Base-by-base conservation (phyloP, 2,113 vertebrate species). In the Oriolus oriolus region DNA sequence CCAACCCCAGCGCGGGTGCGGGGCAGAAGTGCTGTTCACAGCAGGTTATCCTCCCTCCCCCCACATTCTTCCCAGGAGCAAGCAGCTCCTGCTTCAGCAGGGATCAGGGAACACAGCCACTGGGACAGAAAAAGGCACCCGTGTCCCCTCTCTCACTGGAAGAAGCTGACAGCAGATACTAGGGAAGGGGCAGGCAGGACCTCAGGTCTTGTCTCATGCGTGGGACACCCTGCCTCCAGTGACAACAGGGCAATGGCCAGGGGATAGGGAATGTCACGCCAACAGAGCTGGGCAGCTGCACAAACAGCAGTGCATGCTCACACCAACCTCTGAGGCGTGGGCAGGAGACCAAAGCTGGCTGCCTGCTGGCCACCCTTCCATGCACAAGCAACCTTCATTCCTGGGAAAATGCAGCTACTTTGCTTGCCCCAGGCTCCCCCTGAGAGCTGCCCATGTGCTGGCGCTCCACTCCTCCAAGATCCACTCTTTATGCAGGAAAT, bases 11-110 rank as follows among this genome's bases (percentile, higher is more conserved):
- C 6, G 7, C 37, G 74, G 79, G 82, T 89, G 54, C 5, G 0
- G 75, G 88, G 44, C 82, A 92, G 77, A 85, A 96, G 16, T 81
- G 82, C 91, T 87, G 77, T 23, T 89, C 20, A 4, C 61, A 96
- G 95, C 78, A 88, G 41, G 64, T 81, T 84, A 78, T 49, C 64
- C 23, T 93, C 87, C 89, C 89, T 87, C 85, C 74, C 74, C 80
- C 84, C 70, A 45, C 2, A 2, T 33, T 52, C 56, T 33, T 53
- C 52, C 30, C 2, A 6, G 52, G 65, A 91, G 24, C 70, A 39
- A 28, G 33, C 15, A 4, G 80, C 60, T 89, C 52, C 42, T 63
- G 49, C 56, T 89, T 66, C 26, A 18, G 41, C 53, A 92, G 24
- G 18, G 17, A 70, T 24, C 2, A 56, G 1, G 41, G 49, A 20